A percentile compares a stretch with the other conserved stretches of the same genome.
Evolutionary conservation across 2,797 vertebrate genomes (phyloP).

Genomic region (Gorsachius magnificus): DNA sequence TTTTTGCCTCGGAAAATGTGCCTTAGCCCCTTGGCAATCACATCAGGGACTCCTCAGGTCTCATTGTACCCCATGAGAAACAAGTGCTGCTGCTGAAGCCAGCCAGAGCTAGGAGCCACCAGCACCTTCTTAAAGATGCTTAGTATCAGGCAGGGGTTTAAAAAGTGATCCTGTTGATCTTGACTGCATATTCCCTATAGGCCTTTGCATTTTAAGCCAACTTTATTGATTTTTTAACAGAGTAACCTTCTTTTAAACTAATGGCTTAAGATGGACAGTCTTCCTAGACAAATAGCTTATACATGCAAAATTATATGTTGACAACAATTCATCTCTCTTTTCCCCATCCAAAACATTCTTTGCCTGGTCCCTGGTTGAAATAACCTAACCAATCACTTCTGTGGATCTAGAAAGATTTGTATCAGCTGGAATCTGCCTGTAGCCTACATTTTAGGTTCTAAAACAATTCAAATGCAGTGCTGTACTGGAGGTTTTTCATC

Average conservation of each 20-base stretch:
- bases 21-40: background rate
- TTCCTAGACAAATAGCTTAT: background rate
- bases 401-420: background rate
- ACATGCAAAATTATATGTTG: background rate
- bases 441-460: background rate
- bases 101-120: background rate
- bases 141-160: background rate
- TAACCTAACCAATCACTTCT: background rate
- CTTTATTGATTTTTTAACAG: background rate
- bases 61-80: accelerated
- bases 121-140: background rate
- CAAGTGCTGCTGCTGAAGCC: background rate
- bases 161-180: background rate
- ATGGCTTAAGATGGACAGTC: background rate
- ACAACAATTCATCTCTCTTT: background rate
- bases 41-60: background rate
- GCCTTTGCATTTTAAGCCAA: background rate
- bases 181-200: background rate
- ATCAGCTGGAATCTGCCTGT: background rate
- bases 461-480: background rate
- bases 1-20: background rate
- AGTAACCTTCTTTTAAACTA: background rate
- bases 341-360: background rate
- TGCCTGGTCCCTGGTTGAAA: background rate
- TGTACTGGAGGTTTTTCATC: background rate